Conservation (phyloP, 2,113 vertebrate genomes). For the Cepphus grylle region DNA sequence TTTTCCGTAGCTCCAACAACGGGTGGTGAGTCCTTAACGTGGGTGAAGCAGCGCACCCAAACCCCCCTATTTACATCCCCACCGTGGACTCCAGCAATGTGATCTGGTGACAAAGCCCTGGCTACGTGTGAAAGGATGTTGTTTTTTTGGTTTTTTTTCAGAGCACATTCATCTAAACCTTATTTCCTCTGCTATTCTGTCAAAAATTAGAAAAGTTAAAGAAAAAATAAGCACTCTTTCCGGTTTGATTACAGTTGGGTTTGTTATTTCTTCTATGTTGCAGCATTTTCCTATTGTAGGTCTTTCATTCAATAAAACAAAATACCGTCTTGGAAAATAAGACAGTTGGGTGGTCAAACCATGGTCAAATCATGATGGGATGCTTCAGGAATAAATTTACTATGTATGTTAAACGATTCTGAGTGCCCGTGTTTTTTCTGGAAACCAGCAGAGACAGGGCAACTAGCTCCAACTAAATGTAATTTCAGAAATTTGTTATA, state of each 20-base stretch:
- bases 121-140: not conserved
- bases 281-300: not conserved
- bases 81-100: not conserved
- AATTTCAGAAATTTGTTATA: not conserved
- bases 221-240: not conserved
- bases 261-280: not conserved
- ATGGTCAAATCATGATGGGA: not conserved
- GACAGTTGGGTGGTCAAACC: not conserved
- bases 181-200: not conserved
- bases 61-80: fast-evolving
- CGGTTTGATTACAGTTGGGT: not conserved
- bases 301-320: not conserved
- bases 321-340: not conserved
- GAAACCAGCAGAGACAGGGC: not conserved
- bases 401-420: fast-evolving
- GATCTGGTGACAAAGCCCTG: not conserved
- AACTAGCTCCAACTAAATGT: not conserved
- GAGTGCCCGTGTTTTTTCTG: not conserved
- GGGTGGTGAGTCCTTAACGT: not conserved
- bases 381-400: not conserved
- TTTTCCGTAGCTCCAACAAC: not conserved
- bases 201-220: not conserved
- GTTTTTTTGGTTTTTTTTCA: not conserved
- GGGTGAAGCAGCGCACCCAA: not conserved
- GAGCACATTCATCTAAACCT: not conserved